These are phyloP conservation scores for Pseudorhiza aurosa DNA, from an alignment of 30 jellyfish, hydroid and myxozoan species.

Conservation along the genomic window DNA sequence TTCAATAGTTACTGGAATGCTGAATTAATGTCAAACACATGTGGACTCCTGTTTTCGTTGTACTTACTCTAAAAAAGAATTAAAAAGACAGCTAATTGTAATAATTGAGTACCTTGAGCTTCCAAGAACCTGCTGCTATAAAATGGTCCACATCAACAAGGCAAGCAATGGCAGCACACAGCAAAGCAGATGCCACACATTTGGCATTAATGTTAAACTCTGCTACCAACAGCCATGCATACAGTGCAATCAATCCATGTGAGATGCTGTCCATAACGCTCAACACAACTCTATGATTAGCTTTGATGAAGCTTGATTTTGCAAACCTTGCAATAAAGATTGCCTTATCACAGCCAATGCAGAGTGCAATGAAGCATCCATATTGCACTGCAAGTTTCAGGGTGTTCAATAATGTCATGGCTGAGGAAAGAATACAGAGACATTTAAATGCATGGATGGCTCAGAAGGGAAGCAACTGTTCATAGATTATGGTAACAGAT, in stretches of 20 bases:
- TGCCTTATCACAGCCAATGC: conserved; percentile 31
- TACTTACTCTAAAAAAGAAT: too few species aligned
- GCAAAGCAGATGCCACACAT: not conserved
- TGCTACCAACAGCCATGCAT: conserved; percentile 61
- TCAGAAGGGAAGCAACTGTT: too few species aligned
- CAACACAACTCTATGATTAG: not conserved
- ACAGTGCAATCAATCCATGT: conserved; percentile 84
- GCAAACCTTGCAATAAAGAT: conserved; percentile 4
- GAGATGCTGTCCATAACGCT: conserved; percentile 62
- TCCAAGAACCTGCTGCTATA: conserved; percentile 70
- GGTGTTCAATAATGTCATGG: not conserved
- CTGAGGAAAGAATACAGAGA: not conserved
- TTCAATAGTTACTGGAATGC: too few species aligned
- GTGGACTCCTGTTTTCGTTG: too few species aligned
- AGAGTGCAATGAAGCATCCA: not conserved
- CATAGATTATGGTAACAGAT: too few species aligned
- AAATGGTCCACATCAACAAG: conserved; percentile 80
- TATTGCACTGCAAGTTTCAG: not conserved
- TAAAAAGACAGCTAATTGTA: too few species aligned
- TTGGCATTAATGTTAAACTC: conserved; percentile 14
- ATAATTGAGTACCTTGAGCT: conserved; percentile 79
- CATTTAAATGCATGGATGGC: not conserved
- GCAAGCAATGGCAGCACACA: conserved; percentile 51
- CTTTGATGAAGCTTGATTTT: not conserved
- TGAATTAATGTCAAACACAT: too few species aligned